Base-by-base conservation (phyloP, 2,797 vertebrate species). In the Taeniopygia guttata region DNA sequence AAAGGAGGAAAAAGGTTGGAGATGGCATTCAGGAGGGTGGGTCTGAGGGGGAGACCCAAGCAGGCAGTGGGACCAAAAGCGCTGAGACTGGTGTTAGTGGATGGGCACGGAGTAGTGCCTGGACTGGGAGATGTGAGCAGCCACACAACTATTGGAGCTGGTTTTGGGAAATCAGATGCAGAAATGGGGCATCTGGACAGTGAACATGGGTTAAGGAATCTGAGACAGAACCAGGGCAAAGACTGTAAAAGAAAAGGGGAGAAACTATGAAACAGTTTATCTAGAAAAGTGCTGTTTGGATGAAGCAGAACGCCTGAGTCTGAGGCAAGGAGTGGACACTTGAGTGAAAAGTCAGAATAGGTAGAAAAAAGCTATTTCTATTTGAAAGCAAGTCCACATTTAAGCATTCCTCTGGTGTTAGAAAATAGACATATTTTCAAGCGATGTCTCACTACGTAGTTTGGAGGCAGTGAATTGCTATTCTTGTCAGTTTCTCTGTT, bases 1-100 rank as follows among this genome's bases (percentile, higher is more conserved):
- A 55, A 63, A 25, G 7, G 11, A 38, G 29, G 14, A 38, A 63
- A 36, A 62, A 21, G 7, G 26, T 8, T 30, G 19, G 30, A 63
- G 68, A n/a, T 36, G 23, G 4, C 16, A 25, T 46, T 54, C 7
- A 34, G 42, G 20, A 51, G 36, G 3, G 3, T 43, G 22, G 25
- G 3, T 46, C 30, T 77, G 46, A 29, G 21, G 29, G 22, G 26
- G 22, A 73, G 18, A 52, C 4, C 6, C 43, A 49, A 19, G 27
- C 1, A 1, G 45, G n/a, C 11, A 67, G 7, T 42, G 8, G 10
- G 51, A 14, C 7, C 0, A 0, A 51, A 46, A 52, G n/a, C 16
- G 10, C 34, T 20, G 34, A 17, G 45, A 2, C 9, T 54, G 40
- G 8, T 68, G 13, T 27, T 21, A 15, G 27, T 6, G 8, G 8